Evolutionary conservation across 2,797 vertebrate genomes (phyloP), one percentile per base, ranked within the genome.

Genomic region (Rallus crepitans): DNA sequence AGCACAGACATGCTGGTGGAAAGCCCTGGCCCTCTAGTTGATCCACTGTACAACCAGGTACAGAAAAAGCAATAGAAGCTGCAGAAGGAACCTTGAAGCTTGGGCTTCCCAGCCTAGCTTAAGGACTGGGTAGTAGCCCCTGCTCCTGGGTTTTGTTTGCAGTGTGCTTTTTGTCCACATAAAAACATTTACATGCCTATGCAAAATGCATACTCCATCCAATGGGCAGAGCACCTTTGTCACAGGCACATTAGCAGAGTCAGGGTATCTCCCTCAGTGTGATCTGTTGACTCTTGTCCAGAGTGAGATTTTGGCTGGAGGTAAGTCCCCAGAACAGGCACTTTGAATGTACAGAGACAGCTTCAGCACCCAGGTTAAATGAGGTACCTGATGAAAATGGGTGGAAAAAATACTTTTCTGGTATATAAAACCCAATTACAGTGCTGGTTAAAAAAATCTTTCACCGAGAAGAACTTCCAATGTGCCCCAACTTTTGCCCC

Each of bases 401-500:
- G 50, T 27, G 68, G 61, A 50, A 27, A 78, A n/a, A 87, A 59
- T 86, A 55, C 11, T 65, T 59, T 42, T 12, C 78, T 78, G 61
- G 28, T 42, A 83, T 35, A 21, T 14, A 88, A 68, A 35, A 94
- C 86, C 12, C 45, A 73, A 53, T 83, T 88, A 73, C 11, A 85
- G n/a, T 60, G 25, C 27, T 83, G 50, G 11, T 52, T 75, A 40
- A 78, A 87, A 70, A 94, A 84, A 82, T 78, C 82, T 78, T 37
- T 47, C 47, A 55, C 20, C 72, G n/a, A 50, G 53, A 78, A 91
- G 25, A 95, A 87, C 23, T 94, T 94, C 31, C 53, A 48, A 65
- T 88, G 24, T 95, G 85, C 24, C 77, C 77, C 90, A 93, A 45
- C 80, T 96, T 96, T 52, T 76, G 33, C 59, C 35, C 7, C 5